A percentile compares a stretch with the other conserved stretches of the same genome.
phyloP scores from a whole-genome alignment of 2,113 vertebrate species.

The Ameiurus melas region DNA sequence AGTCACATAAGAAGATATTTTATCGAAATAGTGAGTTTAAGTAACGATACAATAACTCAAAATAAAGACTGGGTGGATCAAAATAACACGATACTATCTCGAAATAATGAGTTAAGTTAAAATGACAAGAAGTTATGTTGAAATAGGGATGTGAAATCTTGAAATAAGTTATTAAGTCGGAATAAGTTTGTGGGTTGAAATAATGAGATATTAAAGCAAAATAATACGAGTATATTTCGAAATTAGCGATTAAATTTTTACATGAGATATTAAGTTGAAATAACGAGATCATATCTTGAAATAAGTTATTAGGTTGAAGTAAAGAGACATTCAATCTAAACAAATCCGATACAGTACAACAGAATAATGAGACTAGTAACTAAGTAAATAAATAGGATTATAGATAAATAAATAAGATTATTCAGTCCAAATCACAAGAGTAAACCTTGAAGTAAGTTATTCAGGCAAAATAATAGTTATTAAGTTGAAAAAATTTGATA shows the following conservation, averaged over 20 bases:
- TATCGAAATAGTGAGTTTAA: background rate
- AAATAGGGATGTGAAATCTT: background rate
- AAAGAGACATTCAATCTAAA: background rate
- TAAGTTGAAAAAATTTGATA: background rate
- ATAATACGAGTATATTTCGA: background rate
- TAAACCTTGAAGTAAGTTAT: background rate
- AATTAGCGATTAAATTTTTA: background rate
- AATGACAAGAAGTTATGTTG: no score
- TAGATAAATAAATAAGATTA: no score
- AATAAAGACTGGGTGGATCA: no score
- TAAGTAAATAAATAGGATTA: no score
- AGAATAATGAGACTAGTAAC: background rate
- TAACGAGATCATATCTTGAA: background rate
- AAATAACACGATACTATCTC: background rate
- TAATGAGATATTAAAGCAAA: background rate
- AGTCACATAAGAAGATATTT: slow-evolving; percentile 1
- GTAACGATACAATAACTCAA: background rate
- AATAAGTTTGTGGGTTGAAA: background rate
- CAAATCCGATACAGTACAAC: no score
- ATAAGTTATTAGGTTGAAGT: background rate
- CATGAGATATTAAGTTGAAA: background rate
- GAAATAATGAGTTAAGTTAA: background rate
- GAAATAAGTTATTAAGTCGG: background rate
- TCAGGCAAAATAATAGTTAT: background rate
- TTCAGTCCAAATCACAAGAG: background rate